Evolutionary conservation across 2,888 invertebrate species (phyloP).

Genomic region (Melipona beecheii): DNA sequence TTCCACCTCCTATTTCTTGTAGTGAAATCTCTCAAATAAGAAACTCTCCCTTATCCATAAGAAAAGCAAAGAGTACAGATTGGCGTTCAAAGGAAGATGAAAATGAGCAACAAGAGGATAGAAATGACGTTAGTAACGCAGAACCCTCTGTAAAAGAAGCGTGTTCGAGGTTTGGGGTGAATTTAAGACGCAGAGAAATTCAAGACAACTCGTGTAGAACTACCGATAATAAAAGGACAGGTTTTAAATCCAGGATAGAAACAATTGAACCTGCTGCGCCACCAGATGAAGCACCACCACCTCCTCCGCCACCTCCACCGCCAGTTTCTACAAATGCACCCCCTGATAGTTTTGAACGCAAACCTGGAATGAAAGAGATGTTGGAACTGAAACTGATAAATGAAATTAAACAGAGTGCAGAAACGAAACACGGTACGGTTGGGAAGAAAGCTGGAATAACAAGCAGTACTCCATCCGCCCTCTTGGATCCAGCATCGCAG

Average conservation of each 20-base stretch:
- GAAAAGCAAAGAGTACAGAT: constrained; percentile 77
- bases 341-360: constrained; percentile 81
- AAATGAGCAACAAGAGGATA: constrained; percentile 79
- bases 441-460: constrained; percentile 57
- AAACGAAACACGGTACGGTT: constrained; percentile 86
- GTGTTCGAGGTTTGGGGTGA: constrained; percentile 90
- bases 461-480: constrained; percentile 73
- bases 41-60: constrained; percentile 74
- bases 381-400: constrained; percentile 91
- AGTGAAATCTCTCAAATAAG: constrained; percentile 71
- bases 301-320: constrained; percentile 84
- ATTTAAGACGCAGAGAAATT: constrained; percentile 88
- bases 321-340: constrained; percentile 78
- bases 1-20: constrained; percentile 60
- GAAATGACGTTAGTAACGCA: constrained; percentile 86
- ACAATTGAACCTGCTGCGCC: constrained; percentile 84
- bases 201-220: constrained; percentile 80
- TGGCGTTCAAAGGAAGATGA: constrained; percentile 73
- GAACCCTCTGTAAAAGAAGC: constrained; percentile 90
- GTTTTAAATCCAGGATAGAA: constrained; percentile 82
- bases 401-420: constrained; percentile 92
- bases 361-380: constrained; percentile 91
- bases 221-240: constrained; percentile 78
- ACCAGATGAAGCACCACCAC: constrained; percentile 82
- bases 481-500: constrained; percentile 91